Percentiles rank a stretch among this genome's conserved stretches.
Evolutionary conservation across 1,140 invertebrate genomes (phyloP).

Genomic region (Neodiprion lecontei): DNA sequence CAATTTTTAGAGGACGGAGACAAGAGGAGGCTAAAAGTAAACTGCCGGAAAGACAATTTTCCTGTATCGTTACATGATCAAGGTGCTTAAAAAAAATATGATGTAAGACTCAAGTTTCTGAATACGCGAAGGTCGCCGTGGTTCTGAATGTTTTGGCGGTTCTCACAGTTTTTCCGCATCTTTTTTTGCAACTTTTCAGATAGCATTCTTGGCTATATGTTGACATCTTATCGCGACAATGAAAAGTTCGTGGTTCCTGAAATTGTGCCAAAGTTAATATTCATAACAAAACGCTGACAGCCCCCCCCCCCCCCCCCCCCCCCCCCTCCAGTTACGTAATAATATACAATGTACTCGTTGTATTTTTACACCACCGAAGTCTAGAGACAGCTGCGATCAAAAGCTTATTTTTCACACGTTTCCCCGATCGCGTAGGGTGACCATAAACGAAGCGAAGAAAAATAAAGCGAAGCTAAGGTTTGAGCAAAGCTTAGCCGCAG

Average conservation of each 20-base stretch:
- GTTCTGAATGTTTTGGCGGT: too few relatives aligned
- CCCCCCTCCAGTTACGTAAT: neutral
- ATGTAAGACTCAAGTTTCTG: too few relatives aligned
- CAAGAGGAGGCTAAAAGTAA: too few relatives aligned
- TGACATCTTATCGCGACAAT: neutral
- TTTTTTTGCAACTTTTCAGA: too few relatives aligned
- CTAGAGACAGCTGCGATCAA: neutral
- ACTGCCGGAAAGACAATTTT: too few relatives aligned
- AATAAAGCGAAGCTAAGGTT: neutral
- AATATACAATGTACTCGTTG: neutral
- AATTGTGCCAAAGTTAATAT: neutral
- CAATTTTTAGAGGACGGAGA: too few relatives aligned
- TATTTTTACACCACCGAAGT: neutral
- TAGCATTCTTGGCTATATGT: neutral
- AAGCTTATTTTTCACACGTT: neutral
- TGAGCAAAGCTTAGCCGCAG: too few relatives aligned
- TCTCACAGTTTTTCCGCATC: too few relatives aligned
- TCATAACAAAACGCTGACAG: neutral
- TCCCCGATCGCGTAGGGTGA: neutral
- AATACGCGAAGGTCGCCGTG: too few relatives aligned
- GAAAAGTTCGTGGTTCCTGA: neutral
- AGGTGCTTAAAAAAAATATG: too few relatives aligned
- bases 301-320: neutral
- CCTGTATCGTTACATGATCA: too few relatives aligned
- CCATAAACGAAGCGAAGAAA: neutral